A percentile compares a stretch with the other conserved stretches of the same genome.
Evolutionary conservation across 2,797 vertebrate genomes (phyloP).

Genomic region (Arremon brunneinucha): DNA sequence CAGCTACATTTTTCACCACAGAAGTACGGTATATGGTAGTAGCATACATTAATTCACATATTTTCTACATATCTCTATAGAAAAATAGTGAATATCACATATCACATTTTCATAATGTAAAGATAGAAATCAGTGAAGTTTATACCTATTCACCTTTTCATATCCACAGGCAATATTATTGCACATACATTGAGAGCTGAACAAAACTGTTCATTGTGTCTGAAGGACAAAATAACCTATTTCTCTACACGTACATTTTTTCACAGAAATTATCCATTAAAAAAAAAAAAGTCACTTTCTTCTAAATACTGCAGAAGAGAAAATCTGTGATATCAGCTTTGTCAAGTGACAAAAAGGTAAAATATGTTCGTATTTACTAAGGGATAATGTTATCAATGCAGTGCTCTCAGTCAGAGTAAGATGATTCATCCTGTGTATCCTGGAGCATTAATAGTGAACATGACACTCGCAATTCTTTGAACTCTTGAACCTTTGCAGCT

Average conservation of each 20-base stretch:
- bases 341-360: background rate
- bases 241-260: background rate
- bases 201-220: background rate
- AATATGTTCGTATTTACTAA: background rate
- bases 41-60: background rate
- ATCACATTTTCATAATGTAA: background rate
- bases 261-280: background rate
- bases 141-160: background rate
- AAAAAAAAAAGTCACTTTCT: background rate
- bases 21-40: accelerated
- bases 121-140: background rate
- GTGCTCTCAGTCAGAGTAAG: background rate
- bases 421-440: background rate
- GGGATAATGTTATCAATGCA: background rate
- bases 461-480: background rate
- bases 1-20: background rate
- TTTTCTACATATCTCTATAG: background rate
- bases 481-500: background rate
- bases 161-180: background rate
- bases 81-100: background rate
- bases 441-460: background rate
- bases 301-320: background rate
- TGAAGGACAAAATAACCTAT: background rate
- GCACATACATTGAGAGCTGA: background rate
- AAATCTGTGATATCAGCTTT: background rate